Evolutionary conservation across 2,113 vertebrate genomes (phyloP).

Genomic region (Ancistrus triradiatus): DNA sequence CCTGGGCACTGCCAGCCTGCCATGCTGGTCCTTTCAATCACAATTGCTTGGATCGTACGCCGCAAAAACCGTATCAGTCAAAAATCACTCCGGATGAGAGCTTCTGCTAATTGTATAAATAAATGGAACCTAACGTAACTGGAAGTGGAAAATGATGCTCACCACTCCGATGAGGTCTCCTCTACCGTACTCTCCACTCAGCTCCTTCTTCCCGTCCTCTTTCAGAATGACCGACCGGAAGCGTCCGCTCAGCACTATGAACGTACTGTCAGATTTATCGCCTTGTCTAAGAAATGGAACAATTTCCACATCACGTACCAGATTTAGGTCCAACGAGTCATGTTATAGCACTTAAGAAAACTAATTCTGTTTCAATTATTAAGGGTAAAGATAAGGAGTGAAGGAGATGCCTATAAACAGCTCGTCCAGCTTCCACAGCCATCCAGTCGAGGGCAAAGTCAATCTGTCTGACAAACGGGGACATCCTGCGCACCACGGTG

Average conservation of each 20-base stretch:
- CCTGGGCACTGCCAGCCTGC: too few relatives aligned
- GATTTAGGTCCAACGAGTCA: too few relatives aligned
- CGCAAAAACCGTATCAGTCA: too few relatives aligned
- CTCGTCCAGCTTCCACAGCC: slow-evolving; percentile 89
- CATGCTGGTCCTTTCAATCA: too few relatives aligned
- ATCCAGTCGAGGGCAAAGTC: slow-evolving; percentile 97
- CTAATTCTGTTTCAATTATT: too few relatives aligned
- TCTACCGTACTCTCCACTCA: slow-evolving; percentile 87
- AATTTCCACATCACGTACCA: background rate
- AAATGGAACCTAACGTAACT: too few relatives aligned
- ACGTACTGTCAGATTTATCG: slow-evolving; percentile 90
- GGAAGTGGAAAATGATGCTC: slow-evolving; percentile 48
- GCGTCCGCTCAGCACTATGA: slow-evolving; percentile 89
- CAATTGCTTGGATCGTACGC: too few relatives aligned
- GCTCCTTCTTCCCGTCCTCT: slow-evolving; percentile 90
- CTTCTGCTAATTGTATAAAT: too few relatives aligned
- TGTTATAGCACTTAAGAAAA: too few relatives aligned
- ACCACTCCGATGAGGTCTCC: slow-evolving; percentile 95
- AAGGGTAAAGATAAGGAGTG: too few relatives aligned
- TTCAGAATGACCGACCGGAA: slow-evolving; percentile 87
- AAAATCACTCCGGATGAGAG: too few relatives aligned
- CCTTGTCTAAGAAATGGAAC: slow-evolving; percentile 75
- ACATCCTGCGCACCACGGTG: slow-evolving; percentile 84
- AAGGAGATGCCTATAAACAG: slow-evolving; percentile 94
- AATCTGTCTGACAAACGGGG: slow-evolving; percentile 86